Evolutionary conservation across 1,140 invertebrate species (phyloP), one percentile per base, ranked within the genome.

Genomic region (Schlechtendalia chinensis): DNA sequence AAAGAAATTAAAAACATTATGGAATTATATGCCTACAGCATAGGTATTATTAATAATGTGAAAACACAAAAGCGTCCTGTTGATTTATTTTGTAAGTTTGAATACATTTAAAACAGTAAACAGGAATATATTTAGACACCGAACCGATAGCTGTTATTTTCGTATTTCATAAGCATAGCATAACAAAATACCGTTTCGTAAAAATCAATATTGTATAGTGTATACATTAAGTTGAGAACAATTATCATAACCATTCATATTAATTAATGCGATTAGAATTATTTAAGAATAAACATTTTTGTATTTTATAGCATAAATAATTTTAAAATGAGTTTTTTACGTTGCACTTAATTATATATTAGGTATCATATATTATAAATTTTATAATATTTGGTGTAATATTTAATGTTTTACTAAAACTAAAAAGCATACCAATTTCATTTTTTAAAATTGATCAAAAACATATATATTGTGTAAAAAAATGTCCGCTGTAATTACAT

Each of bases 11-110:
- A 69, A 72, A 72, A 29, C 24, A 14, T n/a, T 16, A 0, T 53
- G 47, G 17, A 32, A 63, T 32, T 58, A 39, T 65, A 24, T 19
- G n/a, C 24, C 22, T 71, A 50, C 6, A 71, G 50, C 17, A 54
- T 16, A 39, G 5, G 5, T 22, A 29, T 22, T 63, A 63, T 17
- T 1, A 32, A 24, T 14, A 32, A 47, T 17, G 24, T 47, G 19
- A 17, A 12, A 45, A 27, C 45, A 54, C 67, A 71, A 71, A 71
- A 72, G 69, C 5, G 17, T 72, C 50, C 47, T 72, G 69, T 72
- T 72, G 47, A 72, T 72, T 72, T n/a, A 19, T 72, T n/a, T 14
- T 53, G 6, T 54, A 27, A 69, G 12, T 1, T 47, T 47, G 6
- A 69, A 69, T 24, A 50, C 39, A 69, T 24, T 16, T 69, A 50